phyloP scores from a whole-genome alignment of 2,888 invertebrate species.

The Napeogenes sylphis region DNA sequence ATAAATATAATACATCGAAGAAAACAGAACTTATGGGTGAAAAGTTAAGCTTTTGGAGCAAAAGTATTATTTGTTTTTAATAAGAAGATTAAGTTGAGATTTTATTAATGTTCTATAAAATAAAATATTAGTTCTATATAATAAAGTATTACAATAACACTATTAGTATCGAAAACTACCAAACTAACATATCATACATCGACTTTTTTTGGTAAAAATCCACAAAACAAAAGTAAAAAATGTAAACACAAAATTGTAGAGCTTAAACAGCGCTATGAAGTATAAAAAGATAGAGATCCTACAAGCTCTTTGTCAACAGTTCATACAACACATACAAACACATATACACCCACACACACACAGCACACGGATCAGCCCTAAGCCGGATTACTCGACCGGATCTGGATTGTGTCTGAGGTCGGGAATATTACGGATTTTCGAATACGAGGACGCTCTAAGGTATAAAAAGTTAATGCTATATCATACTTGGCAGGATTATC shows the following conservation, averaged over 20 bases:
- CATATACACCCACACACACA: slow-evolving; percentile 38
- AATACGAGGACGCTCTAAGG: slow-evolving; percentile 21
- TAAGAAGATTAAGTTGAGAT: too few species aligned
- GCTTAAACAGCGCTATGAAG: slow-evolving; percentile 8
- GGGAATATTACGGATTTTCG: slow-evolving; percentile 58
- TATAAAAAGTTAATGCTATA: slow-evolving; percentile 12
- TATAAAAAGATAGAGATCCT: slow-evolving; percentile 15
- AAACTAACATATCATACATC: too few species aligned
- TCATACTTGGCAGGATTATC: slow-evolving; percentile 4
- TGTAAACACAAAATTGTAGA: background rate
- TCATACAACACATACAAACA: slow-evolving; percentile 27
- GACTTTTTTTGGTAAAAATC: too few species aligned
- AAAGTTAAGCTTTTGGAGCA: too few species aligned
- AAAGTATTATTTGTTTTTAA: too few species aligned
- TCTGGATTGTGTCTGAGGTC: slow-evolving; percentile 56
- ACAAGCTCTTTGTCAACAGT: slow-evolving; percentile 30
- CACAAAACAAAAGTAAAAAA: too few species aligned
- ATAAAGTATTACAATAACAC: too few species aligned
- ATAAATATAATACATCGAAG: too few species aligned
- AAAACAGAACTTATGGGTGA: too few species aligned
- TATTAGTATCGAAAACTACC: too few species aligned
- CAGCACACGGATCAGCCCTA: slow-evolving; percentile 58
- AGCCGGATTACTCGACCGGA: slow-evolving; percentile 73
- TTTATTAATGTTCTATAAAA: too few species aligned
- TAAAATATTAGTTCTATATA: too few species aligned